Base-by-base conservation (phyloP, 2,113 vertebrate species). In the Sporophila hypoxantha region DNA sequence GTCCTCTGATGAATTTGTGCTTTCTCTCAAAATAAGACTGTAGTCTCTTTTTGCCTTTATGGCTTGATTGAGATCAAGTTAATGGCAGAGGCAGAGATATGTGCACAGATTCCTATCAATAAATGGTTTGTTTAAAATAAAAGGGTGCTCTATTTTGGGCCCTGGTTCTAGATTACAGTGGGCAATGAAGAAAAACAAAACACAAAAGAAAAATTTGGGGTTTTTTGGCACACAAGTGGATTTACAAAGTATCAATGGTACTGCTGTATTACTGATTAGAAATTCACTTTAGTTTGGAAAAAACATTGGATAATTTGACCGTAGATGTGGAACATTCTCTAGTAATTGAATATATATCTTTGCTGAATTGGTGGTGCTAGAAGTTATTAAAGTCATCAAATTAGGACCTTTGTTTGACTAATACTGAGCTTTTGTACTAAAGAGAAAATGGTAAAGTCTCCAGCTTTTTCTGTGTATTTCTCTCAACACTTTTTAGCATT, bases 21-120 rank as follows among this genome's bases (percentile, higher is more conserved):
- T 94, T 91, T 94, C 65, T 91, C 52, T 93, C 73, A 75, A 87
- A 94, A 88, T 66, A 91, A 82, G 30, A 86, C 80, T 60, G 22
- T 83, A 81, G 80, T 81, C 25, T 94, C 41, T 79, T 83, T 93
- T 83, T 76, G 66, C 47, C 14, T 86, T 79, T 81, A 49, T 81
- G 53, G 36, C 82, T 93, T 92, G 70, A 65, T 65, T 50, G 75
- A 76, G 80, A 89, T 93, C 70, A 86, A 73, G 36, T 89, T 93
- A 92, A 81, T 4, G 9, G 55, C 46, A 74, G 73, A 76, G 8
- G 59, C 46, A 70, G 68, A 78, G 77, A 76, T 79, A 61, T 32
- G 44, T 10, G 13, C 23, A n/a, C 30, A 88, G 62, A 78, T 88
- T 89, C 34, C 49, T 81, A 39, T 94, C 73, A 89, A 77, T 71